Conservation (phyloP, 2,797 vertebrate genomes). For the Tapera naevia region DNA sequence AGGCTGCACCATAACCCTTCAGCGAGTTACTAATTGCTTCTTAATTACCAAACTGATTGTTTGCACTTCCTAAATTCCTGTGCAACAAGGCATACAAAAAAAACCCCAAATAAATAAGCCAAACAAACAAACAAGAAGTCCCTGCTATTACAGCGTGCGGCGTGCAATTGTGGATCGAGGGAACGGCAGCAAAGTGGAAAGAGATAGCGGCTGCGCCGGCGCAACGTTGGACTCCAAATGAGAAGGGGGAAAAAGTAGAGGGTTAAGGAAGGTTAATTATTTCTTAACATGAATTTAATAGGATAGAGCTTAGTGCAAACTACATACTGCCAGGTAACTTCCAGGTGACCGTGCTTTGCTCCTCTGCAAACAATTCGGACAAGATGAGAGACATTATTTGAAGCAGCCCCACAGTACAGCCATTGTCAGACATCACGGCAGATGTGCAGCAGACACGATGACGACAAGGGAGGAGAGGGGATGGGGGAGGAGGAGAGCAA, state of each 20-base stretch:
- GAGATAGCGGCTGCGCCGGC: background rate
- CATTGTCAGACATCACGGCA: constrained; percentile 75
- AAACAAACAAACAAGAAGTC: background rate
- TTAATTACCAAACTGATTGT: background rate
- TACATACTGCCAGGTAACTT: constrained; percentile 86
- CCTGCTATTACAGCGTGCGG: background rate
- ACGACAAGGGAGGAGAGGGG: background rate
- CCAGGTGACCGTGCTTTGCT: constrained; percentile 84
- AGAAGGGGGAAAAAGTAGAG: background rate
- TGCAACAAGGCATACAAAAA: background rate
- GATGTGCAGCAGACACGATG: constrained; percentile 59
- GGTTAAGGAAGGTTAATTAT: constrained; percentile 24
- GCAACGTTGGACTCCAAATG: background rate
- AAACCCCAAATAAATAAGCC: background rate
- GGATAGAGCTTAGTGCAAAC: constrained; percentile 61
- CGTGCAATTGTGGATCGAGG: background rate
- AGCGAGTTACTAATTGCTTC: background rate
- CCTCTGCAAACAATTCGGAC: constrained; percentile 76
- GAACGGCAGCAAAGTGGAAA: background rate
- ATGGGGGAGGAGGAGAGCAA: background rate
- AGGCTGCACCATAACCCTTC: background rate
- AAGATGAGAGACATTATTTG: constrained; percentile 84
- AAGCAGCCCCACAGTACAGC: constrained; percentile 85
- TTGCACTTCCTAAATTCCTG: background rate
- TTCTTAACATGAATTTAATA: background rate